Evolutionary conservation across 2,113 vertebrate genomes (phyloP).

Genomic region (Mohoua ochrocephala): DNA sequence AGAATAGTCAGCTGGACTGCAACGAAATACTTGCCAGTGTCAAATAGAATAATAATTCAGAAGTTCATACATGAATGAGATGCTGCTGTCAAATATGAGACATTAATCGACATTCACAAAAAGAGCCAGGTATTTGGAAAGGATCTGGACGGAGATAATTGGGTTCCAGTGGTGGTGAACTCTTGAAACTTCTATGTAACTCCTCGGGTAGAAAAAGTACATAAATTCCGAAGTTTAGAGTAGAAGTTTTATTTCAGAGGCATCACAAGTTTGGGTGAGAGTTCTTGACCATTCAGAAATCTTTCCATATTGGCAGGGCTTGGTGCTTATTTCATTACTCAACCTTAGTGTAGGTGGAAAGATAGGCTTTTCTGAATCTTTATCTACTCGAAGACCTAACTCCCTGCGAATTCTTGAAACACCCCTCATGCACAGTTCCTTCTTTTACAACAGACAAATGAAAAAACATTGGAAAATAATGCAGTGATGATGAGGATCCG

Average conservation of each 20-base stretch:
- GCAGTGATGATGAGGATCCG: background rate
- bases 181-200: background rate
- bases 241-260: background rate
- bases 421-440: background rate
- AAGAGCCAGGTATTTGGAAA: background rate
- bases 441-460: background rate
- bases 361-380: background rate
- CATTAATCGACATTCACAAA: background rate
- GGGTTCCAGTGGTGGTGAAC: background rate
- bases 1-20: background rate
- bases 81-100: background rate
- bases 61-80: background rate
- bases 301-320: background rate
- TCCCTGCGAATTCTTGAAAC: background rate
- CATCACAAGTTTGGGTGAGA: background rate
- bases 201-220: background rate
- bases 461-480: background rate
- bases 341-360: background rate
- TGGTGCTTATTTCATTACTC: background rate
- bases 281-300: background rate
- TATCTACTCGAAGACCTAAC: background rate
- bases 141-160: background rate
- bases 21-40: background rate
- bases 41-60: background rate
- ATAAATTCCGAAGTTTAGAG: background rate